Conservation (phyloP, 2,797 vertebrate species). For the Decapterus maruadsi region DNA sequence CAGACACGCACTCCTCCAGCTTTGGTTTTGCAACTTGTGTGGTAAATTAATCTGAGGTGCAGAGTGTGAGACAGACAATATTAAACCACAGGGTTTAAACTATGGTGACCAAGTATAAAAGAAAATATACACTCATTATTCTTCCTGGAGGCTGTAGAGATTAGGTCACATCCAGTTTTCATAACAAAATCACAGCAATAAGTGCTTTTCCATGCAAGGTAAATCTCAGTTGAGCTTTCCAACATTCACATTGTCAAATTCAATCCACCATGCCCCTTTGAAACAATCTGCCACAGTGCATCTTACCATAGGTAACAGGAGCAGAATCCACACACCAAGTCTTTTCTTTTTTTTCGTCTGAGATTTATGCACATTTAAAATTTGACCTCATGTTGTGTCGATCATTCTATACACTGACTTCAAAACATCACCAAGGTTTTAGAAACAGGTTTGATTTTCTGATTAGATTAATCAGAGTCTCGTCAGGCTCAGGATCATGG, state of each 20-base stretch:
- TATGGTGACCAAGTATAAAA: constrained; percentile 1
- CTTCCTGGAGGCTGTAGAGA: constrained; percentile 3
- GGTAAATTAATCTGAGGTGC: constrained; percentile 38
- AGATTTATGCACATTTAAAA: no score
- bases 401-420: no score
- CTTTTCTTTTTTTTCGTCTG: no score
- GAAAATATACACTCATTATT: constrained; percentile 29
- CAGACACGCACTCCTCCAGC: neutral
- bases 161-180: neutral
- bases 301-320: no score
- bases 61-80: constrained; percentile 9
- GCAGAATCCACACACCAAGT: no score
- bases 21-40: constrained; percentile 37
- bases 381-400: no score
- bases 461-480: no score
- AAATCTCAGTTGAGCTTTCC: no score
- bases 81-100: constrained; percentile 21
- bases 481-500: no score
- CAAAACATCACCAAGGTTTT: no score
- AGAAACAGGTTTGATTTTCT: no score
- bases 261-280: neutral
- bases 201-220: neutral
- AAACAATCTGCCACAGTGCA: neutral
- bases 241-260: neutral
- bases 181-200: neutral